Conservation (phyloP, 2,113 vertebrate species). For the Nothocercus nigrocapillus region DNA sequence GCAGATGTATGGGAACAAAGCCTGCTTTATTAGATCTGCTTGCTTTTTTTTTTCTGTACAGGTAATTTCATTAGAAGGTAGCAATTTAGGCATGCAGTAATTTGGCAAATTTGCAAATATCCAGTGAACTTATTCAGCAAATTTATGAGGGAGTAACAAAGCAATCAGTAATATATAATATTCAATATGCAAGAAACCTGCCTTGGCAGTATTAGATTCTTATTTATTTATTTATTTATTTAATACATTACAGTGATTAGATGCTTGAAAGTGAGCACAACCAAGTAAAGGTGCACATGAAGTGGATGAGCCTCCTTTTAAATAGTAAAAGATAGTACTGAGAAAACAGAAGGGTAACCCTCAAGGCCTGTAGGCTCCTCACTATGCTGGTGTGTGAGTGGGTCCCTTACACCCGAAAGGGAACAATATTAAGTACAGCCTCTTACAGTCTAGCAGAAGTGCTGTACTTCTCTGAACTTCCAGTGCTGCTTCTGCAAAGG, state of each 20-base stretch:
- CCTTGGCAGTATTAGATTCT: too few relatives aligned
- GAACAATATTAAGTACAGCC: background rate
- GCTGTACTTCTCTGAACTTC: background rate
- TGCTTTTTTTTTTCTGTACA: background rate
- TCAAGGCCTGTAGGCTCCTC: background rate
- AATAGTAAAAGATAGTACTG: background rate
- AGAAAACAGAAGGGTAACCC: background rate
- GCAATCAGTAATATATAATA: background rate
- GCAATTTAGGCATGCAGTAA: background rate
- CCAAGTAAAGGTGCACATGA: background rate
- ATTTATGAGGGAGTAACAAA: background rate
- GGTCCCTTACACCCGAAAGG: background rate
- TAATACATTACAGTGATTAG: background rate
- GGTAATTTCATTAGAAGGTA: background rate
- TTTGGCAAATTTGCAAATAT: background rate
- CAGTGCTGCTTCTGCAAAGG: background rate
- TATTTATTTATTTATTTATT: background rate
- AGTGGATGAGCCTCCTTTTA: background rate
- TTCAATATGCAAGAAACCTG: background rate
- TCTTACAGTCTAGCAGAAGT: too few relatives aligned
- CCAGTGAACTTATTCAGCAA: background rate
- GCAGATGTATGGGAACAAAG: conserved; percentile 38
- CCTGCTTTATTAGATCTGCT: background rate
- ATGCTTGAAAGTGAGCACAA: background rate
- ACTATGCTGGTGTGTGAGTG: background rate